Base-by-base conservation (phyloP, 35 echinoderm and acorn worm genomes). In the Stichopus chloronotus region DNA sequence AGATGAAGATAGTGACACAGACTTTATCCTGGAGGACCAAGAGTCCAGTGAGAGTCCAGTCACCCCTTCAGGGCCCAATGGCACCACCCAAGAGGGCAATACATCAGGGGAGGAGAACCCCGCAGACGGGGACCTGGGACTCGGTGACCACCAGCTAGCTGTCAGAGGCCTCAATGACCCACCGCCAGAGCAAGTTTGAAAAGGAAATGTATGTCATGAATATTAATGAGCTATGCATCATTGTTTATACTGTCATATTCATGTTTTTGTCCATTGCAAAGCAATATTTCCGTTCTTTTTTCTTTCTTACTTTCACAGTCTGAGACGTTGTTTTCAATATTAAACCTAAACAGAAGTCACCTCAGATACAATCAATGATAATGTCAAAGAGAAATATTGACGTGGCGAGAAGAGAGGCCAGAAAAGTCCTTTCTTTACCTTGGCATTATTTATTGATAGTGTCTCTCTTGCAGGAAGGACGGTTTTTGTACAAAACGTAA, bases 1-100 rank as follows among this genome's bases (percentile, higher is more conserved):
- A 13, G 78, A 90, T 58, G 96, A 98, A 72, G 96, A 98, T 74
- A 98, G 96, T 79, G 96, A 98, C 52, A 94, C 93, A 14, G 96
- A 98, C 72, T 95, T 98, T 56, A 98, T 98, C 56, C 91, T 98
- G 7, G 94, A 94, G 3, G 94, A 98, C 20, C 92, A 97, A 13
- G 52, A 80, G 5, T 78, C 61, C 7, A 23, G 53, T 17, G 72
- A 86, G 4, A 72, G 86, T 12, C 43, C 90, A 25, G 79, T 78
- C 58, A 17, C 54, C 16, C 30, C 89, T n/a, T 5, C 17, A 20
- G 82, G 82, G 9, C 90, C 81, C 21, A 85, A 84, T 53, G 90
- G 65, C 5, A 63, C 55, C 25, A 10, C 55, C 20, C 63, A 61
- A 58, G 58, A 74, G n/a, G 61, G 74, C 43, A 95, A 60, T 68